phyloP scores from a whole-genome alignment of 2,888 invertebrate genomes.

The Barypeithes pellucidus region DNA sequence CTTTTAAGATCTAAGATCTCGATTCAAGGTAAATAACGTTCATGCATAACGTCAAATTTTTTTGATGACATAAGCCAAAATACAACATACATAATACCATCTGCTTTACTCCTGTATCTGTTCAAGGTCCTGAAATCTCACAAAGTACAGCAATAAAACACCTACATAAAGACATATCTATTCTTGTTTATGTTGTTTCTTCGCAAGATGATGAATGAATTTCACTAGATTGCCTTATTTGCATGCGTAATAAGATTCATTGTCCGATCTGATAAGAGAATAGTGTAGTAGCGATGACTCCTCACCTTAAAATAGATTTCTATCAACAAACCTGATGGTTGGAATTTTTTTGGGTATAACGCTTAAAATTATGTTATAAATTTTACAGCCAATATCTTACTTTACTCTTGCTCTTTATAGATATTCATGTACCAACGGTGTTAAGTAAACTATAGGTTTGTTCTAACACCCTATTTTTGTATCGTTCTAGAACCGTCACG shows the following conservation, averaged over 20 bases:
- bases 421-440: too few relatives aligned
- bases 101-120: slow-evolving; percentile 17
- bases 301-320: slow-evolving; percentile 23
- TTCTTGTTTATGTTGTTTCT: slow-evolving; percentile 19
- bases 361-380: too few relatives aligned
- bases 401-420: too few relatives aligned
- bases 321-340: background rate
- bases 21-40: slow-evolving; percentile 1
- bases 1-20: background rate
- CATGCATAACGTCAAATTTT: background rate
- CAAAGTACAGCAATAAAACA: slow-evolving; percentile 36
- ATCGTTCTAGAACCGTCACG: too few relatives aligned
- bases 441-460: too few relatives aligned
- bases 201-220: slow-evolving; percentile 46
- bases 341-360: too few relatives aligned
- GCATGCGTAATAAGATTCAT: slow-evolving; percentile 46
- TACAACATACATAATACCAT: background rate
- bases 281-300: slow-evolving; percentile 21
- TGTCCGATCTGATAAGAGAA: slow-evolving; percentile 32
- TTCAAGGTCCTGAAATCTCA: slow-evolving; percentile 30
- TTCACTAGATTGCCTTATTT: slow-evolving; percentile 33
- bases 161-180: slow-evolving; percentile 36
- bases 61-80: slow-evolving; percentile 1
- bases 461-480: too few relatives aligned
- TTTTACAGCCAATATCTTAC: too few relatives aligned